Evolutionary conservation across 92 coral and sea anemone species (phyloP), one percentile per base, ranked within the genome.

Genomic region (Umimayanthus kanabou): DNA sequence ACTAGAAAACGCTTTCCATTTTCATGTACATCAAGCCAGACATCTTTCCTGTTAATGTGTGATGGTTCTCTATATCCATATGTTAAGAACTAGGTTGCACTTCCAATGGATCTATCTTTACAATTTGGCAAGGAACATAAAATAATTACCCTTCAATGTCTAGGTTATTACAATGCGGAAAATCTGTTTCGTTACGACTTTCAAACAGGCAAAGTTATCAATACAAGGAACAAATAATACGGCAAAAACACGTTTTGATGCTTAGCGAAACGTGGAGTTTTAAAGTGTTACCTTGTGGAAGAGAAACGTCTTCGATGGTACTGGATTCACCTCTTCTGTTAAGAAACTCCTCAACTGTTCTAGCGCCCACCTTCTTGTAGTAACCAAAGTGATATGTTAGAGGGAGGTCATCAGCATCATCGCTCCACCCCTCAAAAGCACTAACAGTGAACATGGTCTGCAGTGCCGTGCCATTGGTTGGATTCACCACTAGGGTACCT

Each of bases 371-470:
- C 50, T 90, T 88, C 75, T 49, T 88, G 77, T 86, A 85, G 77
- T 89, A 94, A 65, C 98, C 96, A 57, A 93, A 95, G 77, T 90
- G 87, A 74, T 92, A 93, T 70, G 80, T 77, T 57, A 95, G 73
- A 11, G 98, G 98, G 39, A 84, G 30, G 74, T 93, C 96, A 3
- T 92, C 94, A 0, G 65, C 61, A 53, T 90, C 92, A 50, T 95
- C 98, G 29, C 80, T 80, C 95, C 96, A 95, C 13, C 90, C 95
- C 29, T 88, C 92, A 1, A 37, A 47, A 6, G 96, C 96, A 23
- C 40, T 50, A 2, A 95, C 4, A 9, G 73, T 72, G 77, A 92
- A 95, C 75, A 84, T 45, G 11, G 93, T 90, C 7, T 93, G 90
- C 71, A 89, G 49, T 2, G 93, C 92, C 4, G 92, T 91, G 39